Evolutionary conservation across 2,888 invertebrate genomes (phyloP).

Genomic region (Archaeoteleia sp.): DNA sequence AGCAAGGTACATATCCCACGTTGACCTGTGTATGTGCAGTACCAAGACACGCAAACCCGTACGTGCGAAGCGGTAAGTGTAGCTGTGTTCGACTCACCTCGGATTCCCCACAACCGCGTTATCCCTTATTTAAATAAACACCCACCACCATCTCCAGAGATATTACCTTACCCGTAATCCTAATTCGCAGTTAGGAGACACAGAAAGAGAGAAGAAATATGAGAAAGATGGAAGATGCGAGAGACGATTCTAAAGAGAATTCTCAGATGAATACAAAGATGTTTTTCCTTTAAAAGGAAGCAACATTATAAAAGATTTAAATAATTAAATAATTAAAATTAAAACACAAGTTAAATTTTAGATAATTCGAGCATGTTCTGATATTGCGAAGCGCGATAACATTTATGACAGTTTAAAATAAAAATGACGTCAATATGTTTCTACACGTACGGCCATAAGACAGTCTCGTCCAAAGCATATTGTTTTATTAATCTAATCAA

Average conservation of each 20-base stretch:
- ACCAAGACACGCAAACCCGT: constrained; percentile 26
- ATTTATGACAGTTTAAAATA: too few relatives aligned
- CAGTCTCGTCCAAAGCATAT: constrained; percentile 31
- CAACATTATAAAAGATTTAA: too few relatives aligned
- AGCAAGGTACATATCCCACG: constrained; percentile 25
- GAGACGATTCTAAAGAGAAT: constrained; percentile 3
- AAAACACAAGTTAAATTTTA: too few relatives aligned
- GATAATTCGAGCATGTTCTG: too few relatives aligned
- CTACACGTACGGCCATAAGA: too few relatives aligned
- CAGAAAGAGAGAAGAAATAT: constrained; percentile 10
- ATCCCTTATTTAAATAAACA: constrained; percentile 60
- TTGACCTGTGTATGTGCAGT: constrained; percentile 16
- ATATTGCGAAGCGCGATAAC: too few relatives aligned
- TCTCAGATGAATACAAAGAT: background rate
- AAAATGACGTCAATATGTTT: too few relatives aligned
- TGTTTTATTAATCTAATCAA: constrained; percentile 60
- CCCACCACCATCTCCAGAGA: constrained; percentile 53
- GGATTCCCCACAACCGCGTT: constrained; percentile 53
- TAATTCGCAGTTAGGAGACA: constrained; percentile 44
- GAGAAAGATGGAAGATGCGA: constrained; percentile 3
- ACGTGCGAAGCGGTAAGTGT: constrained; percentile 20
- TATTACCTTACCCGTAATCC: constrained; percentile 60
- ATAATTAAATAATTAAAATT: too few relatives aligned
- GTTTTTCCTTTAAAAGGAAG: background rate
- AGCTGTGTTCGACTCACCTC: constrained; percentile 26